phyloP scores from a whole-genome alignment of 2,113 vertebrate species.

The Alethe diademata region DNA sequence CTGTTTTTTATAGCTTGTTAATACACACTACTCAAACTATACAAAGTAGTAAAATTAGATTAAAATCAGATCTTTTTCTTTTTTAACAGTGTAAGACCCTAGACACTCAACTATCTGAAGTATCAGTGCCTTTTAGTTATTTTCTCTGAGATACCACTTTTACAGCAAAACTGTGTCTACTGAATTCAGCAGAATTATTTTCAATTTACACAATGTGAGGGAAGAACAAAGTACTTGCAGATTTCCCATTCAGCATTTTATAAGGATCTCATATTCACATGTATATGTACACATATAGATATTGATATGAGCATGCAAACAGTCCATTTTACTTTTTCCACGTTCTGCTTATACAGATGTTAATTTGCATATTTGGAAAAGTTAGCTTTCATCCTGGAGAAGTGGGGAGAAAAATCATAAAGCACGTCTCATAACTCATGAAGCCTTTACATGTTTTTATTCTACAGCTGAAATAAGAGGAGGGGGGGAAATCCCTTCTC shows the following conservation, averaged over 20 bases:
- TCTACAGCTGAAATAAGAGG: background rate
- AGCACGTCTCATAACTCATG: background rate
- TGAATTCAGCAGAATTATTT: background rate
- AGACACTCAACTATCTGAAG: background rate
- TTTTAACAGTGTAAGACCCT: background rate
- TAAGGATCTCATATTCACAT: background rate
- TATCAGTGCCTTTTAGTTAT: background rate
- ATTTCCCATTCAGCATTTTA: background rate
- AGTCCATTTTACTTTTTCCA: background rate
- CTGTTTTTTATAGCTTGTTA: background rate
- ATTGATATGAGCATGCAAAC: background rate
- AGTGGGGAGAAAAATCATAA: background rate
- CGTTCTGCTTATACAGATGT: conserved; percentile 17
- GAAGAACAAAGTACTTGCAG: background rate
- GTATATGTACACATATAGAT: background rate
- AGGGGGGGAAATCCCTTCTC: background rate
- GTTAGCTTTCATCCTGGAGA: background rate
- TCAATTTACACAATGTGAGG: background rate
- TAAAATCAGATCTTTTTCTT: background rate
- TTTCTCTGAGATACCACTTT: background rate
- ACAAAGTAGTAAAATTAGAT: background rate
- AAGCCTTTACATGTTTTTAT: background rate
- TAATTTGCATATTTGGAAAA: conserved; percentile 42
- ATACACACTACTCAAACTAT: background rate
- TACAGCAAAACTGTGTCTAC: background rate